Evolutionary conservation across 2,888 invertebrate species (phyloP), one percentile per base, ranked within the genome.

Genomic region (Archaeoteleia sp.): DNA sequence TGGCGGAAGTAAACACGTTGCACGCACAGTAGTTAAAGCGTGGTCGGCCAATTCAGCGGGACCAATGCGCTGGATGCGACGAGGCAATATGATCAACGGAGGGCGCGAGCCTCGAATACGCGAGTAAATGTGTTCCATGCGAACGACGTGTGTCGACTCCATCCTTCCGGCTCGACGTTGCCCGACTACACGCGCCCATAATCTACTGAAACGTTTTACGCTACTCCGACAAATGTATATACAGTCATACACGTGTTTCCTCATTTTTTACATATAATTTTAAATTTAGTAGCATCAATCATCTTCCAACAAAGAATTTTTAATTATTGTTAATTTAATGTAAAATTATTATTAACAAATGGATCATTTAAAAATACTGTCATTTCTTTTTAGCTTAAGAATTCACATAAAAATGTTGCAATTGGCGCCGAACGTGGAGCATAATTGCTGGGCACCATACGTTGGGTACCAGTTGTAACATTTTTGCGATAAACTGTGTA

Each of bases 121-220:
- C 37, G 30, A 63, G 55, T 63, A 46, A 37, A 54, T 51, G 51
- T 65, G 43, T 63, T 55, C 34, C 27, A 10, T 42, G 51, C 51
- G 45, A 57, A 30, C 51, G 66, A 58, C 58, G 53, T 35, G 54
- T 51, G 46, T 45, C 51, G 66, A 53, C 58, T 51, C 48, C 58
- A 58, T 58, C 53, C 45, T 66, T 66, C 51, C 58, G 66, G 42
- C 10, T 43, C 37, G 60, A 60, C 43, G 43, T 51, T 51, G 60
- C 43, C 57, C 51, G 57, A 51, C 57, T 35, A 39, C 57, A 46
- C 40, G 51, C 51, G 49, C 49, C 51, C 51, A 43, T 48, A n/a
- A 62, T 62, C 53, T 34, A 29, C 42, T 34, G 20, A 48, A 58
- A 27, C 9, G 46, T 34, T 46, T 61, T 39, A 29, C 23, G n/a